phyloP scores from a whole-genome alignment of 2,888 invertebrate genomes.

The Mesochorus sp. region DNA sequence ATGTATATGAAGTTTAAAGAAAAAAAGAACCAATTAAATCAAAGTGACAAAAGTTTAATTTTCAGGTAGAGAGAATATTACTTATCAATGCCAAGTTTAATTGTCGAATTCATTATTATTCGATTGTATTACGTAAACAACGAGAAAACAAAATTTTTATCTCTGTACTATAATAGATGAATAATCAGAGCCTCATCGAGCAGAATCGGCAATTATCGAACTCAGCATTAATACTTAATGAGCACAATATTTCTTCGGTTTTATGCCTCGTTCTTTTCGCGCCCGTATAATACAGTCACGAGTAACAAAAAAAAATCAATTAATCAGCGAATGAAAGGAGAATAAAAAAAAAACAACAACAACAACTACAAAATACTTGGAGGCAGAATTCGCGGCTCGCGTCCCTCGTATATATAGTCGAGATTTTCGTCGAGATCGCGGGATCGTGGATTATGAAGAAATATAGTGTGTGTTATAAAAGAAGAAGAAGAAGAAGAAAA shows the following conservation, averaged over 20 bases:
- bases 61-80: neutral
- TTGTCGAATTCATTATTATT: neutral
- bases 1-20: too few relatives aligned
- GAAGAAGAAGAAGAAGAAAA: conserved; percentile 13
- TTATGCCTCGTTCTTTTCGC: conserved; percentile 19
- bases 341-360: conserved; percentile 13
- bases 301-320: conserved; percentile 33
- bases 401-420: conserved; percentile 39
- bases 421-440: conserved; percentile 56
- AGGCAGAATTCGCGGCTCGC: conserved; percentile 46
- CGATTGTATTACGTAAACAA: conserved; percentile 2
- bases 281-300: conserved; percentile 5
- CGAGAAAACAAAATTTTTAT: conserved; percentile 32
- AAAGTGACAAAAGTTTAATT: neutral
- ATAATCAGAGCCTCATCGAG: conserved; percentile 26
- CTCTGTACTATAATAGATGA: conserved; percentile 17
- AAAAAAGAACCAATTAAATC: neutral
- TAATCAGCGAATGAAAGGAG: conserved; percentile 25
- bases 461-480: conserved; percentile 39
- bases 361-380: neutral
- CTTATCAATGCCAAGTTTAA: too few relatives aligned
- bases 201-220: conserved; percentile 42
- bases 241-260: conserved; percentile 37
- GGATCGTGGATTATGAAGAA: conserved; percentile 58
- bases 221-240: conserved; percentile 43